A percentile compares a stretch with the other conserved stretches of the same genome.
Conservation (phyloP, 1,140 invertebrate genomes). For the Diabrotica undecimpunctata region DNA sequence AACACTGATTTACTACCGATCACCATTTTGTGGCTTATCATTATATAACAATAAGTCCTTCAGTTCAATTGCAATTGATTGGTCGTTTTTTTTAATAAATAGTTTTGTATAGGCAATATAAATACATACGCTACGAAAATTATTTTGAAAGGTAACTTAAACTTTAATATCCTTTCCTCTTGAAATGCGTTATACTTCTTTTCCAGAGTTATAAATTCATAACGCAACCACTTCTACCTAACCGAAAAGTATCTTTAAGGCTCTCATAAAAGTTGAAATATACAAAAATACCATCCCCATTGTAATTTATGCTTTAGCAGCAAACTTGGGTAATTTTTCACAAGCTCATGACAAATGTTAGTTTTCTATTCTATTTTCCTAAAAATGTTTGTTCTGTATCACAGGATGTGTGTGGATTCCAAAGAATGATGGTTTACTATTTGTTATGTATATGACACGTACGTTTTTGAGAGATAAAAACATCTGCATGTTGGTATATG, state of each 20-base stretch:
- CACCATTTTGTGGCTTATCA: too few relatives aligned
- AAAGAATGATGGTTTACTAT: conserved; percentile 15
- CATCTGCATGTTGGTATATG: neutral
- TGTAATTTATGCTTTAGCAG: conserved; percentile 12
- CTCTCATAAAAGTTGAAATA: conserved; percentile 17
- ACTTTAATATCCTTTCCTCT: too few relatives aligned
- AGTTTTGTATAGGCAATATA: too few relatives aligned
- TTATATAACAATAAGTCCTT: too few relatives aligned
- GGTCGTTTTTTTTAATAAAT: too few relatives aligned
- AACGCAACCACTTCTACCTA: neutral
- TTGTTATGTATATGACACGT: conserved; percentile 14
- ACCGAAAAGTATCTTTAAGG: conserved; percentile 4
- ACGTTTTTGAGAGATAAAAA: neutral
- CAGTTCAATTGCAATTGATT: too few relatives aligned
- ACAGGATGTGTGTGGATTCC: neutral
- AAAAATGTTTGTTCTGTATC: conserved; percentile 18
- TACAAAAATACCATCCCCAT: conserved; percentile 14
- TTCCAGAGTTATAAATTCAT: neutral
- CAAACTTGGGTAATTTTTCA: conserved; percentile 19
- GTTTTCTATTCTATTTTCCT: conserved; percentile 18
- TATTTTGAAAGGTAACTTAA: too few relatives aligned
- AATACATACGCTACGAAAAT: too few relatives aligned
- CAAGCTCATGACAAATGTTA: conserved; percentile 16
- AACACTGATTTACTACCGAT: too few relatives aligned
- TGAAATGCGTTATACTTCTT: too few relatives aligned